A percentile compares a stretch with the other conserved stretches of the same genome.
Evolutionary conservation across 2,888 invertebrate genomes (phyloP).

Genomic region (Seladonia tumulorum): DNA sequence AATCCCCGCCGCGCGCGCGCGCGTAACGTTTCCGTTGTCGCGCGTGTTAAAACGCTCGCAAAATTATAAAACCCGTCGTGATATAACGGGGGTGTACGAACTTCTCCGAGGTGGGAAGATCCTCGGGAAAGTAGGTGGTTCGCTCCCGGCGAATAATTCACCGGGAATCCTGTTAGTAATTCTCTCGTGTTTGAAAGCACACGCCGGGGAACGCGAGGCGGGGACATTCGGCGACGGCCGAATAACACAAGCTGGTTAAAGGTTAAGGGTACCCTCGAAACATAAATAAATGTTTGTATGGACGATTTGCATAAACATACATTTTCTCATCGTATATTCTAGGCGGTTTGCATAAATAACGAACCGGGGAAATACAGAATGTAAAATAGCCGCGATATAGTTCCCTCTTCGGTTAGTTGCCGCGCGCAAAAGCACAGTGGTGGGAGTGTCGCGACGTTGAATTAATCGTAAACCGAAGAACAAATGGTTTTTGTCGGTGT

Average conservation of each 20-base stretch:
- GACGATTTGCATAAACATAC: slow-evolving; percentile 73
- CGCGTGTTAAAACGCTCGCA: neutral
- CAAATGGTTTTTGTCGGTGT: slow-evolving; percentile 22
- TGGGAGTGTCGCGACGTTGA: slow-evolving; percentile 33
- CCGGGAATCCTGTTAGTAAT: neutral
- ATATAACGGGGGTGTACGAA: neutral
- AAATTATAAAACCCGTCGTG: neutral
- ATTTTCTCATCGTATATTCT: slow-evolving; percentile 78
- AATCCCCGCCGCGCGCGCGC: neutral
- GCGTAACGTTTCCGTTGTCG: neutral
- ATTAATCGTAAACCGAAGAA: slow-evolving; percentile 61
- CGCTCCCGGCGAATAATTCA: slow-evolving; percentile 26
- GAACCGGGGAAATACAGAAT: slow-evolving; percentile 78
- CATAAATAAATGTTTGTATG: slow-evolving; percentile 71
- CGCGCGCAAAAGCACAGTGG: neutral
- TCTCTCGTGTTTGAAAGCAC: neutral
- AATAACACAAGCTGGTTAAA: slow-evolving; percentile 59
- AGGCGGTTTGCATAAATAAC: slow-evolving; percentile 79
- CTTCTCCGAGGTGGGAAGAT: neutral
- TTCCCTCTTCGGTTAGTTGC: slow-evolving; percentile 37
- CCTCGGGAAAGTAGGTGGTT: neutral
- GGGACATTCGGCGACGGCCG: slow-evolving; percentile 6
- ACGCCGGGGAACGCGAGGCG: neutral
- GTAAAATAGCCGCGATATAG: slow-evolving; percentile 70
- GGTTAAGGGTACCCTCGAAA: slow-evolving; percentile 68